A percentile compares a stretch with the other conserved stretches of the same genome.
Evolutionary conservation across 2,888 invertebrate species (phyloP).

Genomic region (Limenitis camilla): DNA sequence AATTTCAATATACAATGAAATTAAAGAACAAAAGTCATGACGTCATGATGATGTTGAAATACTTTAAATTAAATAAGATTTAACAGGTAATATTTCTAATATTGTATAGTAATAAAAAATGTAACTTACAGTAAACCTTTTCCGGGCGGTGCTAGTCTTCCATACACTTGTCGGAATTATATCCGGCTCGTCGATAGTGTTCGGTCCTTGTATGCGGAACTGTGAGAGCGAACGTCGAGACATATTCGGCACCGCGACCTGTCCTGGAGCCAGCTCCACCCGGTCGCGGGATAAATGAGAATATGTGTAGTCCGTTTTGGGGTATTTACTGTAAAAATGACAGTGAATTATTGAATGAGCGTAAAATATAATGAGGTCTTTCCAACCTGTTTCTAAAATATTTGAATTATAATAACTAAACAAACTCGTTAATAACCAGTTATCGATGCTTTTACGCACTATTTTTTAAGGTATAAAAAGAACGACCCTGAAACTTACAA

Average conservation of each 20-base stretch:
- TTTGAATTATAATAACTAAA: too few species aligned
- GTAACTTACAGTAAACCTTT: conserved; percentile 50
- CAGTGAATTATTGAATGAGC: background rate
- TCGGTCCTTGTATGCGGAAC: conserved; percentile 67
- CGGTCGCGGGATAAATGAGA: conserved; percentile 87
- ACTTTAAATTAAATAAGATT: too few species aligned
- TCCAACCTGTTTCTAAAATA: too few species aligned
- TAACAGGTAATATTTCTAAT: too few species aligned
- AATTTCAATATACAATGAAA: too few species aligned
- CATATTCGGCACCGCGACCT: conserved; percentile 92
- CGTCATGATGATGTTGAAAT: too few species aligned
- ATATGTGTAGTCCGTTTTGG: conserved; percentile 94
- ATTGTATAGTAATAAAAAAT: background rate
- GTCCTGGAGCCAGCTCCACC: conserved; percentile 84
- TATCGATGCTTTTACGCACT: too few species aligned
- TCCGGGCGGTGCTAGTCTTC: conserved; percentile 42
- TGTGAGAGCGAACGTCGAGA: conserved; percentile 81
- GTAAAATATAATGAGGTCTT: background rate
- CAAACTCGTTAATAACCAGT: too few species aligned
- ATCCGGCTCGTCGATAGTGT: conserved; percentile 48
- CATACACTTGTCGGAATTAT: conserved; percentile 40
- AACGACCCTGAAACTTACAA: too few species aligned
- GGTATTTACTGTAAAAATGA: conserved; percentile 79
- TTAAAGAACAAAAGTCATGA: too few species aligned
- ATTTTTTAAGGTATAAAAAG: too few species aligned